Conservation (phyloP, 2,113 vertebrate genomes). For the Cygnus buccinator region DNA sequence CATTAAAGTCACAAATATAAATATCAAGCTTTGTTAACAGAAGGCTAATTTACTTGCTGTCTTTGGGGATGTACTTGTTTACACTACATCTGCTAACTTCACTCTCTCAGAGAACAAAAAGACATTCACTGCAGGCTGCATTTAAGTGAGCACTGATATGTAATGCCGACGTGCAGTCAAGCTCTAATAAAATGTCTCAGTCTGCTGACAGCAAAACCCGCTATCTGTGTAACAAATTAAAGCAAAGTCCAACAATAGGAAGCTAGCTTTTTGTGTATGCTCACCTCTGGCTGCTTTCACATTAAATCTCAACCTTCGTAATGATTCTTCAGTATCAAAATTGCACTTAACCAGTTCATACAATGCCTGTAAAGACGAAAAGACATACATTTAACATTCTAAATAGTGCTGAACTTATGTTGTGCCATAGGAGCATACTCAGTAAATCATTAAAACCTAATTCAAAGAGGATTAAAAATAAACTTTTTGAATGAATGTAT, state of each 20-base stretch:
- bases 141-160: neutral
- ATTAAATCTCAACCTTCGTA: constrained; percentile 91
- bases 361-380: constrained; percentile 82
- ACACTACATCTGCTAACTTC: neutral
- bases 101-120: neutral
- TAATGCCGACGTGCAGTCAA: neutral
- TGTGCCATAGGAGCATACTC: neutral
- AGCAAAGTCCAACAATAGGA: rapidly evolving
- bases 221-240: neutral
- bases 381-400: neutral
- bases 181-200: neutral
- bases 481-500: neutral
- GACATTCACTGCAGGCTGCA: neutral
- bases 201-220: neutral
- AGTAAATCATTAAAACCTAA: neutral
- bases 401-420: neutral
- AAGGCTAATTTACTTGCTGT: neutral
- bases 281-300: constrained; percentile 96
- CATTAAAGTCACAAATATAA: neutral
- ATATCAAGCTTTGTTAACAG: rapidly evolving
- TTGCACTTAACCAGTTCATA: constrained; percentile 97
- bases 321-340: constrained; percentile 94
- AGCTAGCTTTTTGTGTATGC: neutral
- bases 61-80: neutral
- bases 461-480: neutral